Evolutionary conservation across 2,113 vertebrate genomes (phyloP).

Genomic region (Regulus satrapa): DNA sequence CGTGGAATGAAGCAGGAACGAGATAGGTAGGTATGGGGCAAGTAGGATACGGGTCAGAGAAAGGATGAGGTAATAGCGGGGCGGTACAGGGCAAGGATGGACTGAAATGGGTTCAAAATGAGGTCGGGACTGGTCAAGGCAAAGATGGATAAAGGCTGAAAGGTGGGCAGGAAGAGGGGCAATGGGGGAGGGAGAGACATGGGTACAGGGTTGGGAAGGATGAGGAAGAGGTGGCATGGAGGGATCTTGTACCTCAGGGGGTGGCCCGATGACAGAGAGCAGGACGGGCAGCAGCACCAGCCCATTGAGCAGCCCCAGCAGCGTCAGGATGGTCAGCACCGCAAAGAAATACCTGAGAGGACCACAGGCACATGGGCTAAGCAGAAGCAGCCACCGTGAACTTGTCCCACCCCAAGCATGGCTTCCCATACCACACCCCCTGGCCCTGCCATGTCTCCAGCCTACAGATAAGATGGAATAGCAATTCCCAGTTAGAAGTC

Average conservation of each 20-base stretch:
- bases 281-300: constrained; percentile 92
- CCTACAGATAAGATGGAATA: background rate
- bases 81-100: background rate
- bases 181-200: background rate
- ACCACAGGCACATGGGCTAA: background rate
- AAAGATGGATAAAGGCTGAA: background rate
- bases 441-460: background rate
- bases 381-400: background rate
- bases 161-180: background rate
- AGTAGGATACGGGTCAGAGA: background rate
- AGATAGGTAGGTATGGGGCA: background rate
- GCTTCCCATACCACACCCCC: background rate
- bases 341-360: constrained; percentile 90
- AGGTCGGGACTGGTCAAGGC: background rate
- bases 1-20: background rate
- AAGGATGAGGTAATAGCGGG: background rate
- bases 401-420: background rate
- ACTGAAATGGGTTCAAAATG: rapidly evolving
- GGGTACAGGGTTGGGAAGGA: background rate
- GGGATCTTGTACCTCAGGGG: constrained; percentile 78
- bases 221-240: background rate
- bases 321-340: constrained; percentile 88
- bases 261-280: constrained; percentile 91
- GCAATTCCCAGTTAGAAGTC: background rate
- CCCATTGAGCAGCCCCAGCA: constrained; percentile 92